phyloP scores from a whole-genome alignment of 2,888 invertebrate species.

The Lapara coniferarum region DNA sequence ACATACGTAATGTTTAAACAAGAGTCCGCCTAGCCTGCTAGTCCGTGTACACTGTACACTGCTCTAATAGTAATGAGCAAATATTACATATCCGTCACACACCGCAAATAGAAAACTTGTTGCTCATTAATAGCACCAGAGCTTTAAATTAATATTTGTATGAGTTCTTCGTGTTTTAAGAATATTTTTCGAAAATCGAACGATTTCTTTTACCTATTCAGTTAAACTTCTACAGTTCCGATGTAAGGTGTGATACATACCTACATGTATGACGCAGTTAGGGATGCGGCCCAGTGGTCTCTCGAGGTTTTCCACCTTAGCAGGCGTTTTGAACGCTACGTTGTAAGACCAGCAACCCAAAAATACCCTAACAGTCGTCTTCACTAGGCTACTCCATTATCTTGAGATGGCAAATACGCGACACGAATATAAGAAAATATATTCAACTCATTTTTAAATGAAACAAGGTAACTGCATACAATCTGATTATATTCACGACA shows the following conservation, averaged over 20 bases:
- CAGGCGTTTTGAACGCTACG: too few relatives aligned
- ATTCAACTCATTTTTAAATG: neutral
- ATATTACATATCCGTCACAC: constrained; percentile 40
- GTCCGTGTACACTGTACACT: neutral
- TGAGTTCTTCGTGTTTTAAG: neutral
- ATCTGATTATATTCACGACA: constrained; percentile 4
- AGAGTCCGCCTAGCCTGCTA: neutral
- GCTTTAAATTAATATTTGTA: neutral
- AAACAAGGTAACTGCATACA: neutral
- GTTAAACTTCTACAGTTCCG: too few relatives aligned
- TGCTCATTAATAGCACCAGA: neutral
- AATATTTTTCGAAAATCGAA: too few relatives aligned
- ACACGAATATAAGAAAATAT: neutral
- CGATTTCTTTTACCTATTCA: too few relatives aligned
- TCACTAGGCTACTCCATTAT: too few relatives aligned
- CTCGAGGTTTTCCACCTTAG: too few relatives aligned
- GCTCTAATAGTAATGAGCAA: constrained; percentile 34
- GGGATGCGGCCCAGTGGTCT: too few relatives aligned
- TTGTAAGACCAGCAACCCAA: too few relatives aligned
- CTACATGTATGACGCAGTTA: too few relatives aligned
- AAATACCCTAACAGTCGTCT: too few relatives aligned
- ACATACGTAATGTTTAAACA: constrained; percentile 6
- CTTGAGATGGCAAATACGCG: too few relatives aligned
- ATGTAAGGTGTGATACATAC: too few relatives aligned
- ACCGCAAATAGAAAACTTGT: constrained; percentile 35